Evolutionary conservation across 1,140 invertebrate genomes (phyloP), one percentile per base, ranked within the genome.

Genomic region (Formica selysi): DNA sequence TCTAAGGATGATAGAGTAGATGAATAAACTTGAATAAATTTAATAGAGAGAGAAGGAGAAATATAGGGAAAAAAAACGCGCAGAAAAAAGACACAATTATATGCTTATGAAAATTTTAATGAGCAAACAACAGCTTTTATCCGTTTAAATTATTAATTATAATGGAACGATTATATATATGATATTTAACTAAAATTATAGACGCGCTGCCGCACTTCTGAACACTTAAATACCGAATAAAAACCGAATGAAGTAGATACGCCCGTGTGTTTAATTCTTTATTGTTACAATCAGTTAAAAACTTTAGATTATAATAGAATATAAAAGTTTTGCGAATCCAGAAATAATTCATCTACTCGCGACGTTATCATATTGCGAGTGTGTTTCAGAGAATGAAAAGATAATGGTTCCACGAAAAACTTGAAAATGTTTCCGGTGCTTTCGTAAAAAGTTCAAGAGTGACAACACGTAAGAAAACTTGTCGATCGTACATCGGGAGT

Each of bases 11-110:
- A 81, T 73, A 26, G 16, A 5, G 8, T 36, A 36, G 38, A 68
- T 81, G 38, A 57, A 74, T 59, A 57, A 74, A 44, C n/a, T 51
- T 19, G 48, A 51, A 51, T 26, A 68, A 83, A 83, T 74, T 83
- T 83, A 61, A 81, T 73, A 73, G 44, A 61, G 0, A 32, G 11
- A 38, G 29, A 54, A 38, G 62, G 19, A 13, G n/a, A 48, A 4
- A 48, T 11, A 48, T 13, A 44, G 0, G 11, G 11, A 29, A 16
- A 61, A 36, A 48, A 41, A 51, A 32, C 16, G 6, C 11, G 38
- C 3, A 16, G 3, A 5, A 38, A 64, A 51, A 41, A 59, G 11
- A 26, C 3, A 16, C 13, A 41, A 22, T 10, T 71, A 44, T 10
- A 22, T 57, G 0, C 10, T 19, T 10, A 59, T 32, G 22, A 44